phyloP scores from a whole-genome alignment of 1,140 invertebrate species.

The Heliconius congener region DNA sequence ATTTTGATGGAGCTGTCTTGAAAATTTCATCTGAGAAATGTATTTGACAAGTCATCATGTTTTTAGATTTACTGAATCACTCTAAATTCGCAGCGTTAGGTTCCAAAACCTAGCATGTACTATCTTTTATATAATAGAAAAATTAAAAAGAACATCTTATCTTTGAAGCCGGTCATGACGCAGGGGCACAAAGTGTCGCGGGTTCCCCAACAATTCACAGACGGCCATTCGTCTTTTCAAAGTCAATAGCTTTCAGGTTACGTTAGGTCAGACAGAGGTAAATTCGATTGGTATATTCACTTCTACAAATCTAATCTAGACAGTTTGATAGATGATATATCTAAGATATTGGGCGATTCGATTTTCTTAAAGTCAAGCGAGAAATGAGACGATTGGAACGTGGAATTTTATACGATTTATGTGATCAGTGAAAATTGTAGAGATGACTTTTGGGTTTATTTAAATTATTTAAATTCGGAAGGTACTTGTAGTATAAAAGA shows the following conservation, averaged over 20 bases:
- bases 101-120: no score
- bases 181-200: no score
- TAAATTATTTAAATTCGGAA: background rate
- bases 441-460: background rate
- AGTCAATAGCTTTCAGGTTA: background rate
- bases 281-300: constrained; percentile 12
- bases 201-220: background rate
- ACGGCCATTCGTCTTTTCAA: background rate
- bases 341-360: background rate
- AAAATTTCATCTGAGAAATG: no score
- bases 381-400: background rate
- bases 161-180: no score
- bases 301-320: background rate
- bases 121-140: no score
- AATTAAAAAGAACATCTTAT: no score
- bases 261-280: background rate
- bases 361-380: background rate
- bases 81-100: no score
- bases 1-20: background rate
- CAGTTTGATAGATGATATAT: background rate
- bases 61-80: no score
- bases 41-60: no score
- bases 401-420: background rate
- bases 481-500: background rate
- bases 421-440: background rate